phyloP scores from a whole-genome alignment of 53 echinoderm and acorn worm genomes.

The Actinopyga echinites region DNA sequence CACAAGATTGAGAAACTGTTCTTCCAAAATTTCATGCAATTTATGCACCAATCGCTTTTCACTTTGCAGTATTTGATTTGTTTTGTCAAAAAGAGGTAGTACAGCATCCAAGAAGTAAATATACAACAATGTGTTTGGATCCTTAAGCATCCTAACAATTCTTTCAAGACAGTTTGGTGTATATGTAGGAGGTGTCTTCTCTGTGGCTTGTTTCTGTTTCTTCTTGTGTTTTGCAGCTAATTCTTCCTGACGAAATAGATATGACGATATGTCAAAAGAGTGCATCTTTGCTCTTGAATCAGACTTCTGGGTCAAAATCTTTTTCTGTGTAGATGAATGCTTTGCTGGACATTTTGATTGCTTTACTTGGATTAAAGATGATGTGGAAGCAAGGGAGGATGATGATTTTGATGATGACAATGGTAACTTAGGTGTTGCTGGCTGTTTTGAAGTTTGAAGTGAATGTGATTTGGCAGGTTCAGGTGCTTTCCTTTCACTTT shows the following conservation, averaged over 20 bases:
- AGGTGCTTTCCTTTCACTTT: too few relatives aligned
- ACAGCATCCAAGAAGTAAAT: slow-evolving; percentile 4
- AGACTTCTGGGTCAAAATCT: not conserved
- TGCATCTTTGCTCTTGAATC: not conserved
- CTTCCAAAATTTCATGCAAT: slow-evolving; percentile 28
- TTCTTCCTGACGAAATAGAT: slow-evolving; percentile 1
- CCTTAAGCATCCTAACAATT: not conserved
- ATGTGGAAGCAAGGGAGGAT: too few relatives aligned
- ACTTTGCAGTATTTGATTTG: slow-evolving; percentile 46
- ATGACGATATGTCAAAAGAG: not conserved
- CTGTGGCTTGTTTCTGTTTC: not conserved
- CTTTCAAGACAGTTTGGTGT: not conserved
- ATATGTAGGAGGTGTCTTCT: not conserved
- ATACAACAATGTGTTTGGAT: not conserved
- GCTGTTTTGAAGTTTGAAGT: too few relatives aligned
- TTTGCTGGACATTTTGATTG: too few relatives aligned
- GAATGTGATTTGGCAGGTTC: too few relatives aligned
- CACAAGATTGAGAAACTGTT: too few relatives aligned
- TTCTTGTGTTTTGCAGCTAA: not conserved
- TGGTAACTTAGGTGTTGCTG: too few relatives aligned
- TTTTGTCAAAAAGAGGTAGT: slow-evolving; percentile 51
- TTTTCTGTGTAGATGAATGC: too few relatives aligned
- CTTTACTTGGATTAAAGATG: too few relatives aligned
- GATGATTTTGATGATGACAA: too few relatives aligned
- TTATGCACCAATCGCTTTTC: slow-evolving; percentile 54